Base-by-base conservation (phyloP, 2,113 vertebrate genomes). In the Speoplatyrhinus poulsoni region DNA sequence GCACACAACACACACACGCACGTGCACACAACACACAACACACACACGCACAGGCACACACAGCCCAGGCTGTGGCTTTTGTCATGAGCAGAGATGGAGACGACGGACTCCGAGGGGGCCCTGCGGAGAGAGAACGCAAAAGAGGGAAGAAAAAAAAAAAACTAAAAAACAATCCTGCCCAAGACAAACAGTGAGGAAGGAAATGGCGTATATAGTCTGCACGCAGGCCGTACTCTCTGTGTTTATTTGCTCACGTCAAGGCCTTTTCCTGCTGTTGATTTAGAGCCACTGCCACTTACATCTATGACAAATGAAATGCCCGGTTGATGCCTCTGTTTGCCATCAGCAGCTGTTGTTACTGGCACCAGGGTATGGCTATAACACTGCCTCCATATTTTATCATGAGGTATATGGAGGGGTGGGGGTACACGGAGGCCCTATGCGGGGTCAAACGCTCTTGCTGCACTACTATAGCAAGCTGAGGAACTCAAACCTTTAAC, bases 221-320 rank as follows among this genome's bases (percentile, higher is more conserved):
- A 86, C 64, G 77, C 58, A 62, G 83, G 75, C 86, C n/a, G 15
- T 73, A 79, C 83, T 85, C 77, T 80, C 74, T 50, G 47, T 87
- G 86, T 91, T 91, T 90, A 85, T 91, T 90, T 90, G 85, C 81
- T 73, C 87, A 86, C 74, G 81, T 89, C 82, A 77, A 70, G 78
- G 67, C 71, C 75, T 74, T 89, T 89, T 88, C 87, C 88, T 89
- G 87, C 82, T 85, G 84, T 85, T 89, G 88, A 89, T 90, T 87
- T 87, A 91, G 85, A 88, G 87, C 83, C 87, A 81, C 83, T 82
- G 88, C 88, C 85, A 90, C 89, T 88, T 87, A 80, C 19, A 58
- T 64, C 80, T 73, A 66, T 80, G 85, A 85, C 85, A 88, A 87
- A 87, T 82, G 74, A 88, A 91, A 85, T 77, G 82, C 74, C 72